Evolutionary conservation across 2,113 vertebrate species (phyloP).

Genomic region (Hydrochoerus hydrochaeris): DNA sequence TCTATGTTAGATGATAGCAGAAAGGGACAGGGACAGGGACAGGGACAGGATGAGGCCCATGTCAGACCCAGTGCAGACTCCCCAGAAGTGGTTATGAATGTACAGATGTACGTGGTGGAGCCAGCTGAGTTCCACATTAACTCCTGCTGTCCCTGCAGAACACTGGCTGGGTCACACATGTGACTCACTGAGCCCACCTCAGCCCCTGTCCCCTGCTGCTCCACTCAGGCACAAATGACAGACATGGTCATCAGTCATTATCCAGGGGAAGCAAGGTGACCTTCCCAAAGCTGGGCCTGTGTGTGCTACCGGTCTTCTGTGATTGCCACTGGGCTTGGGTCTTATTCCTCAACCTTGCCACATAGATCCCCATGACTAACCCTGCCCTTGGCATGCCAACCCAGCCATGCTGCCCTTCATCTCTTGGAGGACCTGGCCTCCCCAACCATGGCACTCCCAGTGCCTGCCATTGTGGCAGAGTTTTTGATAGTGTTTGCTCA

Average conservation of each 20-base stretch:
- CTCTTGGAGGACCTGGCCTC: not conserved
- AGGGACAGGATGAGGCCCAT: accelerated
- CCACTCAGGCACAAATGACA: accelerated
- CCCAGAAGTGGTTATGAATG: accelerated
- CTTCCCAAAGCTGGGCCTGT: not conserved
- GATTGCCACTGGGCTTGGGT: not conserved
- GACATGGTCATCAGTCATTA: accelerated
- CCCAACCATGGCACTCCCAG: accelerated
- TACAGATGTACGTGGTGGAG: accelerated
- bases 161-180: not conserved
- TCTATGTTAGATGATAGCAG: accelerated
- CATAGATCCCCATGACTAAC: accelerated
- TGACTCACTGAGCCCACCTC: accelerated
- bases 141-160: accelerated
- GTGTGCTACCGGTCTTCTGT: not conserved
- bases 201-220: accelerated
- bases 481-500: not conserved
- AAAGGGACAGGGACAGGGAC: no score
- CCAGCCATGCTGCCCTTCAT: not conserved
- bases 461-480: not conserved
- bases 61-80: accelerated
- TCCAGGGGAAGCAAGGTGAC: not conserved
- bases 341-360: not conserved
- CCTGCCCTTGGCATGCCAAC: not conserved
- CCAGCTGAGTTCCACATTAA: not conserved